Conservation (phyloP, 2,888 invertebrate genomes). For the Trissonchulus latispiculum region DNA sequence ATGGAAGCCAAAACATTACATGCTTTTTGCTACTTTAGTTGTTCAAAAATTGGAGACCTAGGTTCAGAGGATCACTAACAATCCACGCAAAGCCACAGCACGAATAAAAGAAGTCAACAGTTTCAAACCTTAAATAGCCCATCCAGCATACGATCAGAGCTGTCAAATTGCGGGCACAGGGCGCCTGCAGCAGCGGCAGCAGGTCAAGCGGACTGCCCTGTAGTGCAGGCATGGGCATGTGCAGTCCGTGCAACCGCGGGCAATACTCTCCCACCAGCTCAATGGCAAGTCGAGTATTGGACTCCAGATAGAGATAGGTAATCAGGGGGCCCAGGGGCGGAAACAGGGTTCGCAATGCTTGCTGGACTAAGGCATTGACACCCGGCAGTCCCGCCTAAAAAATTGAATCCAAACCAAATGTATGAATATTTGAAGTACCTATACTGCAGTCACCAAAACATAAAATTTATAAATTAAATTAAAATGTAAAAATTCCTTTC, state of each 20-base stretch:
- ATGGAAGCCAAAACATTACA: too few species aligned
- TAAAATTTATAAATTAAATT: too few species aligned
- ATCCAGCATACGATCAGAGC: background rate
- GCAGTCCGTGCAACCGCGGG: background rate
- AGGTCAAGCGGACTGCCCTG: background rate
- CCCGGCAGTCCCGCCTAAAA: background rate
- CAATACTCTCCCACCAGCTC: background rate
- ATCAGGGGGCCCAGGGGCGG: background rate
- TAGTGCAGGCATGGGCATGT: background rate
- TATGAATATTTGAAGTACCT: too few species aligned
- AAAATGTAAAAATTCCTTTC: too few species aligned
- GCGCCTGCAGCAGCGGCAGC: background rate
- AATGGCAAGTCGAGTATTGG: background rate
- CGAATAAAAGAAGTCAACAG: too few species aligned
- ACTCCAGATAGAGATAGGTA: background rate
- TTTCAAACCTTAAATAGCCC: background rate
- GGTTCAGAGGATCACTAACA: too few species aligned
- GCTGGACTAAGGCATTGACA: background rate
- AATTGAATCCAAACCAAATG: too few species aligned
- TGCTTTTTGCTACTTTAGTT: too few species aligned
- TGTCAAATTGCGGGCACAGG: background rate
- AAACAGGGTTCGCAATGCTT: background rate
- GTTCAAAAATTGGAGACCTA: too few species aligned
- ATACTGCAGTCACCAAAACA: too few species aligned
- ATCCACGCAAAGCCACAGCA: too few species aligned